Base-by-base conservation (phyloP, 2,888 invertebrate species). In the Noctua fimbriata region DNA sequence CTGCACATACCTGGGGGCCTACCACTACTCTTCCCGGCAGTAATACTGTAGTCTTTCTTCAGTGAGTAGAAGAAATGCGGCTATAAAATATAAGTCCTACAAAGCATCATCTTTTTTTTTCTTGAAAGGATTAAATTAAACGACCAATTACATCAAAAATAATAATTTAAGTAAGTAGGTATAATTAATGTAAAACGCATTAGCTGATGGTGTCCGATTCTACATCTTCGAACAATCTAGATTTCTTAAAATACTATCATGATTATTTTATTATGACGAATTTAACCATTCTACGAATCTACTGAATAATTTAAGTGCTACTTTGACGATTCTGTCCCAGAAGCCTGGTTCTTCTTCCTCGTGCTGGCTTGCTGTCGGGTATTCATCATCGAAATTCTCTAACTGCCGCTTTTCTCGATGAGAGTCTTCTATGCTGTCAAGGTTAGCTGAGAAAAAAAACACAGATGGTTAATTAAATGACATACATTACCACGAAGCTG, bases 221-320 rank as follows among this genome's bases (percentile, higher is more conserved):
- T 44, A 52, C 9, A 32, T 76, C 76, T 65, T n/a, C 18, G 3
- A 41, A 67, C 28, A 47, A 28, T 49, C 47, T 36, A 52, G 58
- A 21, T 36, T 36, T 3, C 44, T 52, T 63, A 16, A 3, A 16
- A 28, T 14, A 69, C 24, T 58, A n/a, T 28, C 14, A 69, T n/a
- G 16, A 21, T 41, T 70, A 65, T 32, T 55, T 70, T 21, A 32
- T 63, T 81, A 83, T 81, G 90, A 95, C 7, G 94, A 91, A 90
- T 97, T 97, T 58, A 97, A 89, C 97, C 97, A 97, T 89, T 96
- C 95, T 76, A 97, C 90, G 86, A 97, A 96, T 90, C 88, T 93
- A 85, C 93, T 95, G 66, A 97, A 95, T 82, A 97, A 84, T 89
- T 95, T 96, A 28, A 97, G 86, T 36, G 97, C 96, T 77, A 96